Evolutionary conservation across 1,140 invertebrate species (phyloP), one percentile per base, ranked within the genome.

Genomic region (Idris sp.): DNA sequence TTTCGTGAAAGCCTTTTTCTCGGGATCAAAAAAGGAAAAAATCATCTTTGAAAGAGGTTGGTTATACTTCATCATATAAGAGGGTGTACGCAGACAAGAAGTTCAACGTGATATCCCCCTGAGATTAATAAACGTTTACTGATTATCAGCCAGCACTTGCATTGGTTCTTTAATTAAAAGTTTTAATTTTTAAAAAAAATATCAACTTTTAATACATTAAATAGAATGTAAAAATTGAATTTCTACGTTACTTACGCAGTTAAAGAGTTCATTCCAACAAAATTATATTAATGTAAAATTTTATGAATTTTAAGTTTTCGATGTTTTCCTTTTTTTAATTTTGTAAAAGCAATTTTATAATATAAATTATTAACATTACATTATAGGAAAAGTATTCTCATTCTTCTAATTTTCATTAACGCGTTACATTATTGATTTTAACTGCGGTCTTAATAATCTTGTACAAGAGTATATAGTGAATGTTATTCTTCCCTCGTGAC

Each of bases 31-130:
- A 54, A 31, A 40, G n/a, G 13, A 64, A 31, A 56, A 56, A 51
- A 54, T 49, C 36, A 68, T 58, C 64, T 58, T 44, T 14, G 30
- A 59, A 53, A 69, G 65, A 15, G 44, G 35, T 59, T 53, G 65
- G 54, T 51, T 69, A 48, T 46, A 53, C 53, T 68, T 51, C 44
- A 51, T 58, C 53, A 36, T 58, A 48, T 49, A 58, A 40, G 51
- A 46, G 43, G 53, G 26, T 36, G 46, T 35, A n/a, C 13, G 26
- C 35, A 58, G 64, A 68, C 53, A 36, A 51, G 62, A 67, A 56
- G 13, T 16, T 40, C 4, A 10, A 14, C 26, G 10, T 43, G 64
- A 58, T 68, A 67, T 40, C 8, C 40, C 31, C 14, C 1, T 22
- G 19, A 64, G 48, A 64, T 64, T 64, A 53, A 53, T 44, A 46